Conservation (phyloP, 2,888 invertebrate genomes). For the Scaptodrosophila latifasciaeformis region DNA sequence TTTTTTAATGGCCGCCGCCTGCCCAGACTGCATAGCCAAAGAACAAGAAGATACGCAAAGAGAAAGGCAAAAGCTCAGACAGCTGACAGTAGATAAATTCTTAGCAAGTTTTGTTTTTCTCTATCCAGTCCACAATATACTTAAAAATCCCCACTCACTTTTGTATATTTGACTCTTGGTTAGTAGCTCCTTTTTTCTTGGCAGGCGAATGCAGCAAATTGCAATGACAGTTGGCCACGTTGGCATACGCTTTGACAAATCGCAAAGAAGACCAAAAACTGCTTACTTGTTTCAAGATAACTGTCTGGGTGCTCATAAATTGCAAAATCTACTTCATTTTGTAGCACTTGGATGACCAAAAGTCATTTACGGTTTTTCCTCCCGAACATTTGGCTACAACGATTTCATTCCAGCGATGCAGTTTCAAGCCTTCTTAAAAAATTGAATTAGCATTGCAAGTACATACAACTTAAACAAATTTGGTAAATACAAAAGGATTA, state of each 20-base stretch:
- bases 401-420: no score
- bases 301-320: constrained; percentile 40
- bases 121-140: constrained; percentile 29
- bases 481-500: no score
- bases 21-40: neutral
- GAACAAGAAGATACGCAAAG: neutral
- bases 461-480: no score
- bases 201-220: neutral
- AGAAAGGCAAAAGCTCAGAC: constrained; percentile 19
- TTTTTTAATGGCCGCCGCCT: constrained; percentile 51
- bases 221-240: constrained; percentile 5
- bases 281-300: constrained; percentile 41
- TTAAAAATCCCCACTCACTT: no score
- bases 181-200: no score
- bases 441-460: no score
- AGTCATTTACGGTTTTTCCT: constrained; percentile 11
- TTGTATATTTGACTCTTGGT: no score
- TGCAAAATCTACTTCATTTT: constrained; percentile 48
- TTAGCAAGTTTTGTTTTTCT: constrained; percentile 54
- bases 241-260: neutral
- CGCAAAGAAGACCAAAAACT: constrained; percentile 16
- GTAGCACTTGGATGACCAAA: constrained; percentile 25
- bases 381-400: no score
- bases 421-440: no score
- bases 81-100: constrained; percentile 65